Evolutionary conservation across 2,113 vertebrate genomes (phyloP).

Genomic region (Tenrec ecaudatus): DNA sequence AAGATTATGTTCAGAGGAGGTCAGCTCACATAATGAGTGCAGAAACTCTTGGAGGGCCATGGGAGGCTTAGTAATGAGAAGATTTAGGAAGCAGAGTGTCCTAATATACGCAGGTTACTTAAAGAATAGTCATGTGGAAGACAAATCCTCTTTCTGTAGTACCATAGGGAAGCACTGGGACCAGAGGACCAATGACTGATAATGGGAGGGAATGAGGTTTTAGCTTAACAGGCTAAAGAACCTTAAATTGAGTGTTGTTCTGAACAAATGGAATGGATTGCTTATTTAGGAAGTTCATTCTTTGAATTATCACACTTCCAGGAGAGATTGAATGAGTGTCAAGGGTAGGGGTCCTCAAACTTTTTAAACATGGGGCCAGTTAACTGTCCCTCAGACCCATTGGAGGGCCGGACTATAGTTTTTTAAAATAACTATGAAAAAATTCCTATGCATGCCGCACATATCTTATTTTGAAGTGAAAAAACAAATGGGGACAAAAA

Average conservation of each 20-base stretch:
- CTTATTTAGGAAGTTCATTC: background rate
- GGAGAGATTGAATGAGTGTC: constrained; percentile 37
- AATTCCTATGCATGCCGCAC: too few relatives aligned
- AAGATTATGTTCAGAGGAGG: constrained; percentile 26
- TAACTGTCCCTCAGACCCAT: too few relatives aligned
- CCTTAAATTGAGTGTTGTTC: background rate
- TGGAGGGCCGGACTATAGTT: too few relatives aligned
- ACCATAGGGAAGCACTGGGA: constrained; percentile 9
- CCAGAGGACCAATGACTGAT: constrained; percentile 35
- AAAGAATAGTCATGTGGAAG: background rate
- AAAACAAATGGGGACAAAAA: too few relatives aligned
- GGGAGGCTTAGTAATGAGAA: constrained; percentile 50
- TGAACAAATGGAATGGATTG: constrained; percentile 46
- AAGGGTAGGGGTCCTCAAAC: too few relatives aligned
- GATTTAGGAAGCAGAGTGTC: constrained; percentile 15
- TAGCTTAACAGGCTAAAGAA: constrained; percentile 14
- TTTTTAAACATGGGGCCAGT: too few relatives aligned
- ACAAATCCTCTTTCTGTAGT: background rate
- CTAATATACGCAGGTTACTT: constrained; percentile 50
- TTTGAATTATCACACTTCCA: constrained; percentile 25
- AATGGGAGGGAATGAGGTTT: constrained; percentile 45
- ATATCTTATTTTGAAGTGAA: too few relatives aligned
- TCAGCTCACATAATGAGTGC: constrained; percentile 40
- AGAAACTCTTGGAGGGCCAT: constrained; percentile 35
- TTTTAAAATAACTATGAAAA: too few relatives aligned